Percentiles rank a stretch among this genome's conserved stretches.
phyloP scores from a whole-genome alignment of 2,113 vertebrate genomes.

The Gymnarchus niloticus region DNA sequence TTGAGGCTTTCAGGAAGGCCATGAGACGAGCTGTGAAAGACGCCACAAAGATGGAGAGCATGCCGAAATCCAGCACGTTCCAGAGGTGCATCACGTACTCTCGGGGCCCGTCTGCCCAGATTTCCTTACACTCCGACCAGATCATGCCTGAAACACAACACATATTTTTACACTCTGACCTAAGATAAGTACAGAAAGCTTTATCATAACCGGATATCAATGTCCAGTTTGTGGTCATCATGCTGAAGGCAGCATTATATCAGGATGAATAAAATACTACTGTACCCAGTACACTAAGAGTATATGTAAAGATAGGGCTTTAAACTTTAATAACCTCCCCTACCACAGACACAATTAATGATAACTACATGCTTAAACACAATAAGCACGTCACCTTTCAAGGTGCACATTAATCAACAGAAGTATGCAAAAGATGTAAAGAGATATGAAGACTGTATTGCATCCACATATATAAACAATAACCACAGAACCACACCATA shows the following conservation, averaged over 20 bases:
- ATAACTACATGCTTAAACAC: not conserved
- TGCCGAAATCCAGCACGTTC: slow-evolving; percentile 93
- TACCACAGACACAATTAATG: not conserved
- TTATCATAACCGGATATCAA: not conserved
- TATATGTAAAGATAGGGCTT: not conserved
- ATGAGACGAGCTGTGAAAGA: slow-evolving; percentile 92
- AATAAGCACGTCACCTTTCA: not conserved
- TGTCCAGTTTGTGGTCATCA: not conserved
- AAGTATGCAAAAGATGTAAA: not conserved
- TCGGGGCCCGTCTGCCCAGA: slow-evolving; percentile 88
- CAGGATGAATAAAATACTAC: not conserved
- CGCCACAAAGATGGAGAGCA: slow-evolving; percentile 93
- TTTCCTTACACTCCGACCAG: slow-evolving; percentile 96
- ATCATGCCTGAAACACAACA: slow-evolving; percentile 78
- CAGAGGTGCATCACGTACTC: slow-evolving; percentile 90
- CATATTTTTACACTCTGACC: slow-evolving; percentile 8
- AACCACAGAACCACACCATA: slow-evolving; percentile 7
- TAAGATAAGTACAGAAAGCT: not conserved
- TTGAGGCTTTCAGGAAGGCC: slow-evolving; percentile 90
- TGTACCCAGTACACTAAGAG: not conserved
- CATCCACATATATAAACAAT: slow-evolving; percentile 16
- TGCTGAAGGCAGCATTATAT: not conserved
- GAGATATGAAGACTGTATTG: not conserved
- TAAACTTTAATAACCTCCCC: not conserved
- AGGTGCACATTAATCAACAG: not conserved